Evolutionary conservation across 35 echinoderm and acorn worm species (phyloP).

Genomic region (Strongylocentrotus purpuratus): DNA sequence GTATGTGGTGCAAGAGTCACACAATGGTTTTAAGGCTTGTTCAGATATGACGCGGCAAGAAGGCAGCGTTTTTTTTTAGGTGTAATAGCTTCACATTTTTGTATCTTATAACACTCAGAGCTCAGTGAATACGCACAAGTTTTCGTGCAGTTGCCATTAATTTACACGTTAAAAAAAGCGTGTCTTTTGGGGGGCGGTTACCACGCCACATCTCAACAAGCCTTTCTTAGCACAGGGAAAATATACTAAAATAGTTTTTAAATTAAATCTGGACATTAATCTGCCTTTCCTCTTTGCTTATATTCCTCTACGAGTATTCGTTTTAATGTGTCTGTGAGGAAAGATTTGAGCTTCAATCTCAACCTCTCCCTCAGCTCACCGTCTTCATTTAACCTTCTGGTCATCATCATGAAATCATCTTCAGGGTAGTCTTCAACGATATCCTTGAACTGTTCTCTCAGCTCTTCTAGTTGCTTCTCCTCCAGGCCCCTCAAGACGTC

Average conservation of each 20-base stretch:
- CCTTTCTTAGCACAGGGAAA: background rate
- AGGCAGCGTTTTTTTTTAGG: too few relatives aligned
- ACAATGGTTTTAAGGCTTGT: too few relatives aligned
- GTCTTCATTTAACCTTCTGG: constrained; percentile 66
- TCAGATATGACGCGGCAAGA: too few relatives aligned
- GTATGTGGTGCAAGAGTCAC: too few relatives aligned
- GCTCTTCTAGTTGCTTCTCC: constrained; percentile 70
- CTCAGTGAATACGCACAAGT: too few relatives aligned
- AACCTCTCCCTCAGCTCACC: constrained; percentile 81
- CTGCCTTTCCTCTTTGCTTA: constrained; percentile 83
- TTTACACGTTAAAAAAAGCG: too few relatives aligned
- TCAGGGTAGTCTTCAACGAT: constrained; percentile 65
- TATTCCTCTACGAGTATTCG: constrained; percentile 61
- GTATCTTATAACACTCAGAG: too few relatives aligned
- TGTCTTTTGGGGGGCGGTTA: too few relatives aligned
- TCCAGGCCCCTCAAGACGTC: constrained; percentile 72
- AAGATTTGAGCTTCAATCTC: constrained; percentile 68
- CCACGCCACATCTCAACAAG: too few relatives aligned
- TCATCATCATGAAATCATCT: constrained; percentile 65
- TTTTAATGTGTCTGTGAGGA: constrained; percentile 77
- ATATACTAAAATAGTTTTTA: background rate
- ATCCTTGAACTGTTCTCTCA: constrained; percentile 62
- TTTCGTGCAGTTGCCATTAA: too few relatives aligned
- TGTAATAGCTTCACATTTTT: too few relatives aligned
- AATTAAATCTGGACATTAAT: constrained; percentile 55